Evolutionary conservation across 2,113 vertebrate species (phyloP), one percentile per base, ranked within the genome.

Genomic region (Aegotheles bennettii): DNA sequence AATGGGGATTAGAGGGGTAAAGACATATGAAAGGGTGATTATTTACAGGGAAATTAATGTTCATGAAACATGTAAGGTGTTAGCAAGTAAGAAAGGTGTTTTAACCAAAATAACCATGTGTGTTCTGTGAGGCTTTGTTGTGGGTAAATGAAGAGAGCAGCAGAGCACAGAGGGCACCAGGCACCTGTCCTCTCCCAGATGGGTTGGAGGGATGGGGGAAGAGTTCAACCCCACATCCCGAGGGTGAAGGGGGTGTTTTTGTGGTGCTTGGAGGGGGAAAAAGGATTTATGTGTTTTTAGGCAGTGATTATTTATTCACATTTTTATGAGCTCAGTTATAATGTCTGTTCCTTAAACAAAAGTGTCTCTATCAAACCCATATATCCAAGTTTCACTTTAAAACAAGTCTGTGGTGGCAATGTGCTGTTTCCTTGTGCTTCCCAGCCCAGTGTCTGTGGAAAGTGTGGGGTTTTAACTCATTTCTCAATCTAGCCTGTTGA

Each of bases 111-210:
- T 18, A 56, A 25, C 8, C 1, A 1, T 10, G 13, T 68, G 40
- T 19, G 76, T 88, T 73, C 48, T 65, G 24, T 33, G 45, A 45
- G 65, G 36, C 2, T 91, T 83, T 75, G 13, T 54, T 47, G 14
- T 5, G 35, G 17, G 33, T 40, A 84, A 82, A 54, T 5, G 13
- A 31, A 77, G 20, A 45, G 42, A 84, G 16, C 33, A 54, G 60
- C 38, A 71, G 77, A 40, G 36, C 0, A 0, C 2, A 38, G 38
- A 65, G 51, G 36, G 38, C 4, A 35, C 3, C 6, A 16, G 26
- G 16, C 35, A 38, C n/a, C 3, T 3, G 11, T 17, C 71, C 29
- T 26, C 42, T 26, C 36, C 61, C 24, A 18, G 45, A 18, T 0
- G 2, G 15, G 20, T 57, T 17, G 21, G 33, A 76, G 8, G 29